Percentiles rank a stretch among this genome's conserved stretches.
Evolutionary conservation across 2,797 vertebrate genomes (phyloP).

Genomic region (Gymnoscopelus microlampas): DNA sequence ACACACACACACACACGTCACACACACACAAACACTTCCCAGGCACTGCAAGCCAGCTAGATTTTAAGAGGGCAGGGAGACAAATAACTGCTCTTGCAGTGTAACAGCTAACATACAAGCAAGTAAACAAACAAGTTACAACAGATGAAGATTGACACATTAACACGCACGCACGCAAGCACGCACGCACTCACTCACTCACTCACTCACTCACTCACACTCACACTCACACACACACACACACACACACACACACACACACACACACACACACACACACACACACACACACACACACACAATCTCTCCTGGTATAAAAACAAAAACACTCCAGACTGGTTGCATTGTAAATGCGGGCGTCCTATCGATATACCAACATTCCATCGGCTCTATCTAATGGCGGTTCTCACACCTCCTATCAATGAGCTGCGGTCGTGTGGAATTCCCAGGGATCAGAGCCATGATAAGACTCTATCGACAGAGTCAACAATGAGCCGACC

Average conservation of each 20-base stretch:
- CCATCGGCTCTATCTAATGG: conserved; percentile 45
- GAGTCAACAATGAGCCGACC: conserved; percentile 62
- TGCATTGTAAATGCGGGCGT: conserved; percentile 11
- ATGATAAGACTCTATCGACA: conserved; percentile 63
- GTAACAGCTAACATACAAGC: background rate
- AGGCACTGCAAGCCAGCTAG: background rate
- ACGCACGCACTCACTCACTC: background rate
- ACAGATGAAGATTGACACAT: background rate
- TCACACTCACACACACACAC: background rate
- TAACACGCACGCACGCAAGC: background rate
- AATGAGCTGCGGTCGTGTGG: conserved; percentile 43
- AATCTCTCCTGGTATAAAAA: background rate
- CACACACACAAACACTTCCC: conserved; percentile 6
- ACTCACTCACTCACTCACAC: background rate
- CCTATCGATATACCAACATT: conserved; percentile 24
- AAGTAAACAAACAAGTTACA: background rate
- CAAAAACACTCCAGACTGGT: conserved; percentile 6
- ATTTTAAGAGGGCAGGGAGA: background rate
- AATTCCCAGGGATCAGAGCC: conserved; percentile 59
- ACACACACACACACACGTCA: too few species aligned
- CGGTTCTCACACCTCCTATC: conserved; percentile 71
- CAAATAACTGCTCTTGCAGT: background rate
- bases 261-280: conserved; percentile 22
- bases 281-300: conserved; percentile 27
- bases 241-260: background rate